phyloP scores from a whole-genome alignment of 2,888 invertebrate genomes.

The Orthosia cruda region DNA sequence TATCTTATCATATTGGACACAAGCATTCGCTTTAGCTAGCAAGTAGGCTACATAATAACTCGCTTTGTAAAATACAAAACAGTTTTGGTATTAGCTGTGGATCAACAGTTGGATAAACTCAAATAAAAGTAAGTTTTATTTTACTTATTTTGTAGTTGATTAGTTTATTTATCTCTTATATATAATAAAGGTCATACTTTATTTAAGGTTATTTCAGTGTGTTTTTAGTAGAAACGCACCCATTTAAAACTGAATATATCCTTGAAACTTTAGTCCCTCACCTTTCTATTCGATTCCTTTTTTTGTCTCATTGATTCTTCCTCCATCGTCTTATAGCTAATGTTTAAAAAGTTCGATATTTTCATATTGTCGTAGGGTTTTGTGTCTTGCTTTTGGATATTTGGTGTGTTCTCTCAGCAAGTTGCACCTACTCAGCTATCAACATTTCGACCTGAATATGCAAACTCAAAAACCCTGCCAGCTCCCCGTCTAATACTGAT shows the following conservation, averaged over 20 bases:
- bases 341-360: neutral
- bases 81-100: conserved; percentile 49
- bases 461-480: too few species aligned
- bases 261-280: neutral
- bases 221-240: neutral
- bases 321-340: neutral
- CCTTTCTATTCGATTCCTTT: too few species aligned
- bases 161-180: neutral
- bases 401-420: too few species aligned
- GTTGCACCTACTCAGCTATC: too few species aligned
- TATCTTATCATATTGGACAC: conserved; percentile 65
- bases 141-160: neutral
- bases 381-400: neutral
- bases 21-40: conserved; percentile 42
- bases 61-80: conserved; percentile 47
- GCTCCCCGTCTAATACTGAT: too few species aligned
- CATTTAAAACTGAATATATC: neutral
- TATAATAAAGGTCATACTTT: neutral
- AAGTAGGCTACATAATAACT: conserved; percentile 57
- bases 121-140: conserved; percentile 49
- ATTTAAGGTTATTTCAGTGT: neutral
- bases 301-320: neutral
- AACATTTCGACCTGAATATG: too few species aligned
- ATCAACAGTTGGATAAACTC: conserved; percentile 29
- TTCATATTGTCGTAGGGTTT: neutral